Evolutionary conservation across 2,797 vertebrate genomes (phyloP), one percentile per base, ranked within the genome.

Genomic region (Aselliscus stoliczkanus): DNA sequence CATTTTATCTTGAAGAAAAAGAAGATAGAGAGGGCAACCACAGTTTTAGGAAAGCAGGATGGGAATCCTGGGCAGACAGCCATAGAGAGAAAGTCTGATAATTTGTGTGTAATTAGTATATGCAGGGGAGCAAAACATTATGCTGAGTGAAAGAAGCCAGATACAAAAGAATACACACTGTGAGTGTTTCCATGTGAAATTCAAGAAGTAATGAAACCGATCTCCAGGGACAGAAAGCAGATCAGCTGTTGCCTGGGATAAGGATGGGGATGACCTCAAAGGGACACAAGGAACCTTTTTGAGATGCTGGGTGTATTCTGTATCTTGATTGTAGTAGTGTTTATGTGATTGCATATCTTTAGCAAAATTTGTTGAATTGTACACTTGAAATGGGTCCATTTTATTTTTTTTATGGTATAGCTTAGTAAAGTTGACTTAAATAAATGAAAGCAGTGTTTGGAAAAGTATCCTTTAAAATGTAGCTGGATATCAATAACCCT

Each of bases 391-490:
- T 37, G 52, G 15, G 27, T 69, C 10, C 12, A 31, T 69, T 89
- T 77, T 85, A 42, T n/a, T n/a, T 23, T 81, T 79, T 56, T 75
- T 54, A 44, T 81, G 8, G 54, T 56, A 27, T 39, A 70, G 25
- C 18, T 58, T n/a, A 88, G 39, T 88, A 58, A 92, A 42, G 6
- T 44, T 31, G 14, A 72, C 83, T 94, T 64, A 76, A 65, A 44
- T 73, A 60, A 92, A 72, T 34, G 31, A 79, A 70, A 83, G 5
- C 17, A 44, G 97, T 99, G 99, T 98, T 98, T 99, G 98, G 99
- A 99, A 98, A 99, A 99, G 27, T 99, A 99, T 98, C 99, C 99
- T 98, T 99, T 98, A 99, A 99, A 98, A 99, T 99, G 99, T 99
- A 99, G 88, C 98, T 99, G 97, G 99, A 99, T 96, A 99, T 99